Evolutionary conservation across 2,888 invertebrate species (phyloP), one percentile per base, ranked within the genome.

Genomic region (Ormia ochracea): DNA sequence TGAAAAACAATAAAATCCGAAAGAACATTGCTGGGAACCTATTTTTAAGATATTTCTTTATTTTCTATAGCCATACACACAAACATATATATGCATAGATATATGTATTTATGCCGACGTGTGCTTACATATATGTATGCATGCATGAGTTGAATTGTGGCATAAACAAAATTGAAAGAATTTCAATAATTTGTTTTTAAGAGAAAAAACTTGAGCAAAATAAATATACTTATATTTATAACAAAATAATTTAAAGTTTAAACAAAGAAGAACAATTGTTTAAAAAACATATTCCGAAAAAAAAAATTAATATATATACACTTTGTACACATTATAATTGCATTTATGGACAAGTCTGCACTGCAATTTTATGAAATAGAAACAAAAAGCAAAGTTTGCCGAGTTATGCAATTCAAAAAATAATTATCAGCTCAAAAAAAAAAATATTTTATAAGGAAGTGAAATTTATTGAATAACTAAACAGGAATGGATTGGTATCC

Each of bases 401-500:
- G 10, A 45, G 33, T 63, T 63, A 63, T 63, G 63, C 63, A 50
- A 63, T 36, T 48, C 12, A 9, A 63, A 63, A 23, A 19, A 33
- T 26, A 54, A 41, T 23, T 26, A 33, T n/a, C 9, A 65, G 19
- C 28, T 59, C 28, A 48, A 58, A 23, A 63, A 17, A 41, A 17
- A 17, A n/a, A 68, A 9, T n/a, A 52, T 14, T 6, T 33, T n/a
- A 19, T 38, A 12, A 65, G 7, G 21, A 28, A 52, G 26, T 41
- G 19, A 38, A 36, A 48, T 19, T 61, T 43, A 19, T 26, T 10
- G 43, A 19, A 52, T 3, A 31, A 43, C 1, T 14, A 28, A 7
- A 28, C 9, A 7, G 82, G 14, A n/a, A 95, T 94, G 95, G 91
- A 93, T 86, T 95, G 95, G 94, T 94, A 94, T 88, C 93, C 93